Base-by-base conservation (phyloP, 1,140 invertebrate genomes). In the Neodiprion pinetum region DNA sequence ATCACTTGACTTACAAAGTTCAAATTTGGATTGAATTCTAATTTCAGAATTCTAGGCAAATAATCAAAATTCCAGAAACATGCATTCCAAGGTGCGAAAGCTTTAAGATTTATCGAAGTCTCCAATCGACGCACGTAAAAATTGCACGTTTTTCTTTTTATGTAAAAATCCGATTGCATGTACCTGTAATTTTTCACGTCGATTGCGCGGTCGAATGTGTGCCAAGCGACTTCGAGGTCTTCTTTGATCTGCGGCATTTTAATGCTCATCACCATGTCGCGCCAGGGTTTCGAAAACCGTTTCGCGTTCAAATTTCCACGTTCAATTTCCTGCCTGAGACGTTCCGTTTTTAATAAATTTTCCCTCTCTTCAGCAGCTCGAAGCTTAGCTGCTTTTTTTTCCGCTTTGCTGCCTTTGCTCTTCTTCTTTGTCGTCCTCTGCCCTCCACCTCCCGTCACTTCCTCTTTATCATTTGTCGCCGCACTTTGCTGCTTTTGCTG, bases 181-280 rank as follows among this genome's bases (percentile, higher is more conserved):
- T n/a, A 84, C 86, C 85, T 83, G 72, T 84, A 82, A 72, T 86
- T 77, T 76, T 86, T 86, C 72, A 83, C 79, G 70, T 88, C 87
- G 23, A 88, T 21, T 9, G 79, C 77, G n/a, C 81, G 84, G 21
- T 88, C 82, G 61, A 88, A 86, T 12, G 79, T 82, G n/a, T 77
- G 81, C 76, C 80, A 82, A 0, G 76, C 77, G 9, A 82, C 76
- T 50, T 81, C 77, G 1, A 87, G 40, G 17, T 84, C 79, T 66
- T 82, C 78, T 28, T 67, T 77, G 8, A 87, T 80, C 9, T 74
- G 28, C 7, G 81, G 82, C 73, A 85, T 79, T 74, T 82, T 82
- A 7, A 84, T 49, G 5, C 72, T 73, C 47, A 77, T 80, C 75
- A 87, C 76, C 70, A 83, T 83, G 48, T 87, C 79, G 9, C 77